Evolutionary conservation across 2,113 vertebrate genomes (phyloP).

Genomic region (Pseudopipra pipra): DNA sequence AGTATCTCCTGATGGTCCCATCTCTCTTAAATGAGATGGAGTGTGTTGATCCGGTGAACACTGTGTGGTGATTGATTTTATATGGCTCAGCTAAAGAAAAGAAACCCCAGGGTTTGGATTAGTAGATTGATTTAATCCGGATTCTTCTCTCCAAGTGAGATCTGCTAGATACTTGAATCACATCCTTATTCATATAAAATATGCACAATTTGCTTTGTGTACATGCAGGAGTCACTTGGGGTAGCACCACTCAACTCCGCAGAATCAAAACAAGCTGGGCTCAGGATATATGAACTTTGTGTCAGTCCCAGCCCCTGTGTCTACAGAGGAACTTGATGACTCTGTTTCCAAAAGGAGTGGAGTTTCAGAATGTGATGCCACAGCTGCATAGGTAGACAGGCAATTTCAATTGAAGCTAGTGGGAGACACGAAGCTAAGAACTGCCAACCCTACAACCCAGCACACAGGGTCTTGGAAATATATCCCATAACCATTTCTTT

Average conservation of each 20-base stretch:
- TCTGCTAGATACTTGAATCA: background rate
- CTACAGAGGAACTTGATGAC: background rate
- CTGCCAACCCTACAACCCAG: background rate
- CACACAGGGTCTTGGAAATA: background rate
- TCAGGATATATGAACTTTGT: background rate
- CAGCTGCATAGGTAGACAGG: background rate
- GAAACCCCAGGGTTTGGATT: background rate
- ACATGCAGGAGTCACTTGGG: background rate
- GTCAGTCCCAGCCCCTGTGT: background rate
- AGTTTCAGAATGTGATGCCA: background rate
- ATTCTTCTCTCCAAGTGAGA: background rate
- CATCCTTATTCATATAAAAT: background rate
- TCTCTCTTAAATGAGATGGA: background rate
- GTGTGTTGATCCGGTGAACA: background rate
- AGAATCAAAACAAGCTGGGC: rapidly evolving
- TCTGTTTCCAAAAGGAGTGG: background rate
- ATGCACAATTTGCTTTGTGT: rapidly evolving
- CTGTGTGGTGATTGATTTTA: background rate
- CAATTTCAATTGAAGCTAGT: background rate
- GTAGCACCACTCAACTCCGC: background rate
- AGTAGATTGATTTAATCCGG: background rate
- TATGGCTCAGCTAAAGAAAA: background rate
- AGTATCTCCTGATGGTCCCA: background rate
- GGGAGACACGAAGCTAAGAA: background rate
- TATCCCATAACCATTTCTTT: background rate